A percentile compares a stretch with the other conserved stretches of the same genome.
Conservation (phyloP, 1,140 invertebrate genomes). For the Leguminivora glycinivorella region DNA sequence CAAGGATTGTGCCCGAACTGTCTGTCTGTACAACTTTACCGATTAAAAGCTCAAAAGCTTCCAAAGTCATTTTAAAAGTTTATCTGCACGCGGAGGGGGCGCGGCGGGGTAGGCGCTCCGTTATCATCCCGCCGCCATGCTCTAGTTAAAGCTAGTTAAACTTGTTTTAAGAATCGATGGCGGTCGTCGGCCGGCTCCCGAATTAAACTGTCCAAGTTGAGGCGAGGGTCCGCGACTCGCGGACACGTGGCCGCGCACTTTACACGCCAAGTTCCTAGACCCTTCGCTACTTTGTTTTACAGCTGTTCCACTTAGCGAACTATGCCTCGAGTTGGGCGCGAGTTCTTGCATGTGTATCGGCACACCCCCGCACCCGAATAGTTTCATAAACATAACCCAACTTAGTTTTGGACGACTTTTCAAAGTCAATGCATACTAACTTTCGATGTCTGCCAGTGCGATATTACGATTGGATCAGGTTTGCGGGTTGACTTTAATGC, state of each 20-base stretch:
- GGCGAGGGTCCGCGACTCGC: conserved; percentile 35
- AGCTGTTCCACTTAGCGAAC: conserved; percentile 78
- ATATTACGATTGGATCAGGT: conserved; percentile 76
- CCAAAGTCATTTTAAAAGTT: conserved; percentile 81
- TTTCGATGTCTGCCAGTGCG: conserved; percentile 75
- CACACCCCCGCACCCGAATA: conserved; percentile 76
- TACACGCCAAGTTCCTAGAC: conserved; percentile 76
- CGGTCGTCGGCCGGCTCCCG: conserved; percentile 55
- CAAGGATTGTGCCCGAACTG: conserved; percentile 80
- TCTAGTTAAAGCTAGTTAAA: conserved; percentile 77
- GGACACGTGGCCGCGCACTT: conserved; percentile 34
- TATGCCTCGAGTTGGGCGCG: conserved; percentile 76
- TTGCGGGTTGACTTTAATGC: conserved; percentile 74
- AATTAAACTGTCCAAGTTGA: conserved; percentile 73
- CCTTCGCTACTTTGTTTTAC: conserved; percentile 78
- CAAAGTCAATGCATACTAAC: conserved; percentile 79
- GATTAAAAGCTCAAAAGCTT: conserved; percentile 81
- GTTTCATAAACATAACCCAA: conserved; percentile 79
- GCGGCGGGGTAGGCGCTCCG: conserved; percentile 62
- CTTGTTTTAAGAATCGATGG: conserved; percentile 71
- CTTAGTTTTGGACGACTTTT: conserved; percentile 78
- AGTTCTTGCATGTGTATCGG: conserved; percentile 76
- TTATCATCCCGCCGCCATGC: conserved; percentile 74
- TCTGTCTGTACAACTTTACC: conserved; percentile 80
- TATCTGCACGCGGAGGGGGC: conserved; percentile 72